A percentile compares a stretch with the other conserved stretches of the same genome.
Evolutionary conservation across 2,797 vertebrate genomes (phyloP).

Genomic region (Anolis apletophallus): DNA sequence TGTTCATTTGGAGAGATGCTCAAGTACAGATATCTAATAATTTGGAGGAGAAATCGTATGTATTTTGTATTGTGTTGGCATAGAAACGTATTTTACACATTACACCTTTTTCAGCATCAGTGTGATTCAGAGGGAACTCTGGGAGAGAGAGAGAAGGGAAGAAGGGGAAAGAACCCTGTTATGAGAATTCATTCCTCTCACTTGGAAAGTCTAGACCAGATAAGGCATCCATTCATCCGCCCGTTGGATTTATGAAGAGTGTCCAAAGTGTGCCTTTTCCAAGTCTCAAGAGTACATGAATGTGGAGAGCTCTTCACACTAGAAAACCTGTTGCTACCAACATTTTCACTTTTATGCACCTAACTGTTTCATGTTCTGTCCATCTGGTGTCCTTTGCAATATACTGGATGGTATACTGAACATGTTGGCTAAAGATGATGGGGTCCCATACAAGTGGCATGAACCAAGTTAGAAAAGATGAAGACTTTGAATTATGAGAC

Average conservation of each 20-base stretch:
- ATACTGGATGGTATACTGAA: neutral
- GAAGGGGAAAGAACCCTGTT: neutral
- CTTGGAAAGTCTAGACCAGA: conserved; percentile 3
- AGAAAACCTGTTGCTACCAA: neutral
- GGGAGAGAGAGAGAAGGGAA: too few species aligned
- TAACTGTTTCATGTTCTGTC: neutral
- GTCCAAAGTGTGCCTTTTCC: neutral
- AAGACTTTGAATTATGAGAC: neutral
- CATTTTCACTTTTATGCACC: neutral
- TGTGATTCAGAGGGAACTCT: conserved; percentile 32
- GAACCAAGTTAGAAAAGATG: neutral
- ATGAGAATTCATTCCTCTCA: neutral
- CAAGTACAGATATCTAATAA: conserved; percentile 19
- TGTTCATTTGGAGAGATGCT: neutral
- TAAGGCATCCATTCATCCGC: neutral
- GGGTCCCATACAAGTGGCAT: neutral
- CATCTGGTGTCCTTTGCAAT: neutral
- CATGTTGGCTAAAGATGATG: neutral
- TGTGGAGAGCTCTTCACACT: neutral
- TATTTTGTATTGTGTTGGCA: conserved; percentile 46
- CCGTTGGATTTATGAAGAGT: neutral
- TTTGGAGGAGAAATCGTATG: conserved; percentile 26
- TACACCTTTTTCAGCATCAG: conserved; percentile 51
- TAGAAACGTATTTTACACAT: conserved; percentile 64
- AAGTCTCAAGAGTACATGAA: neutral